These are phyloP conservation scores for Spatulosminthurus flaviceps DNA, from an alignment of 2,888 invertebrate species.

Conservation along the genomic window DNA sequence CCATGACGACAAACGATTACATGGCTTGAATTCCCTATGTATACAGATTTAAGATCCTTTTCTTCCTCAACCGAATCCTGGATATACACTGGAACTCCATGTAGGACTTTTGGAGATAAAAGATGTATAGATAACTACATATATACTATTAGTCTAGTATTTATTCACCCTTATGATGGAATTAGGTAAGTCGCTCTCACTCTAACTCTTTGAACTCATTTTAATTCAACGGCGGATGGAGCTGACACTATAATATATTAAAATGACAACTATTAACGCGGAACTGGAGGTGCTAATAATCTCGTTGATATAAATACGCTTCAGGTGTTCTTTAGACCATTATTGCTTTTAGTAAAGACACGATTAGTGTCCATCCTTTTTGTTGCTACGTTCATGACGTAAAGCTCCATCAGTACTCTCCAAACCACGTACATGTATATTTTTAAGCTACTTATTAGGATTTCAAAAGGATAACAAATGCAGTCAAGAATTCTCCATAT, in stretches of 20 bases:
- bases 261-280: constrained; percentile 12
- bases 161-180: too few species aligned
- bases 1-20: constrained; percentile 3
- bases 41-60: not conserved
- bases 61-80: too few species aligned
- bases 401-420: not conserved
- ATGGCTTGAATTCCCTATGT: not conserved
- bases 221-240: not conserved
- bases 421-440: not conserved
- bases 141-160: too few species aligned
- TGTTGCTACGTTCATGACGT: not conserved
- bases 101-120: too few species aligned
- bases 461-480: constrained; percentile 11
- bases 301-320: constrained; percentile 52
- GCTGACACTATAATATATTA: constrained; percentile 5
- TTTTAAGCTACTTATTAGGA: constrained; percentile 27
- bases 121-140: too few species aligned
- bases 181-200: not conserved
- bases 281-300: constrained; percentile 41
- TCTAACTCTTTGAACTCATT: constrained; percentile 7
- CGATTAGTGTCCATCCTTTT: constrained; percentile 1
- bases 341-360: constrained; percentile 18
- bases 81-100: too few species aligned
- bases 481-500: not conserved
- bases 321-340: constrained; percentile 38